These are phyloP conservation scores for Astur gentilis DNA, from an alignment of 2,113 vertebrate species.

Conservation along the genomic window DNA sequence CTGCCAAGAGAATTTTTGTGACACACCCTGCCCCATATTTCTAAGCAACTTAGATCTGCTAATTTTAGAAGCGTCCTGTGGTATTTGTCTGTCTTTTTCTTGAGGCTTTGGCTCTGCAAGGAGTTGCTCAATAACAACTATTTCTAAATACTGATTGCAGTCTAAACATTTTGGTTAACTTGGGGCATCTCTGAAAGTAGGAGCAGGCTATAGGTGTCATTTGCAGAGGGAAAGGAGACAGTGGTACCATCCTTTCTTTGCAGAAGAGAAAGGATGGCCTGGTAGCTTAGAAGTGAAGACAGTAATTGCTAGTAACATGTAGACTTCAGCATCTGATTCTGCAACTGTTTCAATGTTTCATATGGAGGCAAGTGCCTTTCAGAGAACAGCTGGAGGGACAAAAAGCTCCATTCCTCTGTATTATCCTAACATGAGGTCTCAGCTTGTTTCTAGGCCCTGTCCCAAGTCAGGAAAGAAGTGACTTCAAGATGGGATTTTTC, in stretches of 20 bases:
- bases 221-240: not conserved
- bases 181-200: not conserved
- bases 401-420: not conserved
- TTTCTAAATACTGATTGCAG: constrained; percentile 3
- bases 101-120: constrained; percentile 21
- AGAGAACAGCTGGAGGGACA: not conserved
- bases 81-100: constrained; percentile 18
- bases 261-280: not conserved
- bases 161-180: constrained; percentile 17
- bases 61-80: not conserved
- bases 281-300: not conserved
- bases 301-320: not conserved
- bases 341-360: not conserved
- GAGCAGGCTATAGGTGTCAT: not conserved
- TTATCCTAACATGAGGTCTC: not conserved
- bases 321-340: not conserved
- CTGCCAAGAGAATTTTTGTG: not conserved
- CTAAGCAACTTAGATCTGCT: not conserved
- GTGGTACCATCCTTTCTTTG: not conserved
- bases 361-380: not conserved
- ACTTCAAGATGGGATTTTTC: not conserved
- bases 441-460: not conserved
- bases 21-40: not conserved
- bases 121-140: constrained; percentile 5
- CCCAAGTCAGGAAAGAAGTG: not conserved